These are phyloP conservation scores for Trichopoda pennipes DNA, from an alignment of 2,888 invertebrate species.

Conservation along the genomic window DNA sequence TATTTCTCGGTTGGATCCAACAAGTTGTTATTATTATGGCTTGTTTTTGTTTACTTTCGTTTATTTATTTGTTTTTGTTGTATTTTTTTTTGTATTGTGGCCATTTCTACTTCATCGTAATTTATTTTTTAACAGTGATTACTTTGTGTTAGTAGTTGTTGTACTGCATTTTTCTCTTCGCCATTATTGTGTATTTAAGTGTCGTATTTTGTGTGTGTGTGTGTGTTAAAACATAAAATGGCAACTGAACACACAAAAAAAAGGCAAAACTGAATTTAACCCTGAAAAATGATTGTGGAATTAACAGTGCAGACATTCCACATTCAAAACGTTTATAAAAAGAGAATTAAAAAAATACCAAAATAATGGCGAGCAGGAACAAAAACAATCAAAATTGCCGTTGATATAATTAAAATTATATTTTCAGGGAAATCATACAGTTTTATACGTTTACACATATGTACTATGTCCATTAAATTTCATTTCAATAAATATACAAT, in stretches of 20 bases:
- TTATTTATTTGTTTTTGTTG: not conserved
- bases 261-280: conserved; percentile 45
- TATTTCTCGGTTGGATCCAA: conserved; percentile 44
- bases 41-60: conserved; percentile 13
- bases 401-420: conserved; percentile 21
- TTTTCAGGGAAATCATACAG: not conserved
- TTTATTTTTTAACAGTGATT: conserved; percentile 30
- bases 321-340: not conserved
- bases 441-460: no score
- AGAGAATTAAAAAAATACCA: not conserved
- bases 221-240: conserved; percentile 40
- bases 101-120: conserved; percentile 26
- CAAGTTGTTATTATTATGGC: conserved; percentile 58
- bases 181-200: conserved; percentile 35
- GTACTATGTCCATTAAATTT: no score
- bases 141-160: conserved; percentile 11
- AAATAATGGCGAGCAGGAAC: not conserved
- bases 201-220: conserved; percentile 52
- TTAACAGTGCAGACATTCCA: conserved; percentile 40
- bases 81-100: not conserved
- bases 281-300: conserved; percentile 39
- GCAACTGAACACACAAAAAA: not conserved
- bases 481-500: no score
- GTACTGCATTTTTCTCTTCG: not conserved
- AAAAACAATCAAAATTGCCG: conserved; percentile 27